Base-by-base conservation (phyloP, 1,140 invertebrate genomes). In the Xylocopa sonorina region DNA sequence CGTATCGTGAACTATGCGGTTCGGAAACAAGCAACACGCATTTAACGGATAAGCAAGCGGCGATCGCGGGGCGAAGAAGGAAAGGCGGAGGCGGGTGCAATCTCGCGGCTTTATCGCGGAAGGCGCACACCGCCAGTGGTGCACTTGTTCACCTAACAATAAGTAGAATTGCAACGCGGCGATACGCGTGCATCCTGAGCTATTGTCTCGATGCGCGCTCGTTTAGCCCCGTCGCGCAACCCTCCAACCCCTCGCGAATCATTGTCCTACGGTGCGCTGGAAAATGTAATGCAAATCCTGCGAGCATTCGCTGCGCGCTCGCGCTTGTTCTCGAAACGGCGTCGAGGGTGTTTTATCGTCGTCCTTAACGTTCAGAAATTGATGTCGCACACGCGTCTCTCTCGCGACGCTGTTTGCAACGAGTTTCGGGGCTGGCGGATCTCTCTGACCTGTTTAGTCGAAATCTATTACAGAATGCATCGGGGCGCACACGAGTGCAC, bases 51-150 rank as follows among this genome's bases (percentile, higher is more conserved):
- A 29, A 64, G 24, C n/a, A n/a, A 14, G 18, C 38, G 24, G 41
- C 51, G 27, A 69, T 69, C 67, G 38, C 32, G 6, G 9, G n/a
- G n/a, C n/a, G n/a, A n/a, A n/a, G 3, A 3, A 38, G 21, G 14
- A 14, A 55, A 53, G 32, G 55, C n/a, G 21, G 38, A 32, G 48
- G 41, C 34, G 41, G 34, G 27, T 41, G 51, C 34, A 41, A 55
- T 71, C 18, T 55, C 18, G 50, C 50, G 71, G 46, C 76, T 80
- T 67, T 66, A 66, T 77, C 51, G 76, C 67, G 76, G 72, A 78
- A 86, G 83, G 78, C 80, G 78, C 84, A 82, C 73, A 76, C 18
- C 48, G 21, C 24, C 75, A 83, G 73, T 78, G 71, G 76, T 68
- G 63, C 46, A 69, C 72, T 60, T 74, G 73, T 79, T 62, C 51